These are phyloP conservation scores for Sinocyclocheilus anshuiensis DNA, from an alignment of 2,113 vertebrate genomes.

Conservation along the genomic window DNA sequence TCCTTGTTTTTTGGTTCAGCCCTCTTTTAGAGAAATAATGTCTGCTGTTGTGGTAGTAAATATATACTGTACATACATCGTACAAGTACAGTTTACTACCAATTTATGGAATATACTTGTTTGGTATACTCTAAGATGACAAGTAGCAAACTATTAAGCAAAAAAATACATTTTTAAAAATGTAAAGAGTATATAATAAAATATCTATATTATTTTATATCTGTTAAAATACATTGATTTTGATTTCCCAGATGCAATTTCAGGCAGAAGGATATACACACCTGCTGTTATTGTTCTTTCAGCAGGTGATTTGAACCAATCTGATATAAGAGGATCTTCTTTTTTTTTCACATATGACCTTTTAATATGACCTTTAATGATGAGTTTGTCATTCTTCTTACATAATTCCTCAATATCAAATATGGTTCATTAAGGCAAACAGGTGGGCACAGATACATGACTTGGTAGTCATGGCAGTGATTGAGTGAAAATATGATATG, in stretches of 20 bases:
- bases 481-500: background rate
- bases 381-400: conserved; percentile 46
- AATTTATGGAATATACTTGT: background rate
- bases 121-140: background rate
- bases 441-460: background rate
- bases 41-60: background rate
- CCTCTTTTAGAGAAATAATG: background rate
- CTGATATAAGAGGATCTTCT: background rate
- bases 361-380: conserved; percentile 37
- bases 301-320: background rate
- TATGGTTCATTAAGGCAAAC: background rate
- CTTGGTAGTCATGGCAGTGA: background rate
- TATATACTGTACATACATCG: background rate
- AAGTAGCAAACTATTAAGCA: background rate
- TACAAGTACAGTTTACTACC: background rate
- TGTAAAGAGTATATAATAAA: background rate
- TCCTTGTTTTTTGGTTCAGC: background rate
- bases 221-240: background rate
- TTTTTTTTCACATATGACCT: background rate
- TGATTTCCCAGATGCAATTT: background rate
- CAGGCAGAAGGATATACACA: background rate
- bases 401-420: conserved; percentile 46
- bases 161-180: background rate
- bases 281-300: conserved; percentile 9
- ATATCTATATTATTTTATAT: background rate